Evolutionary conservation across 2,797 vertebrate genomes (phyloP).

Genomic region (Lateolabrax maculatus): DNA sequence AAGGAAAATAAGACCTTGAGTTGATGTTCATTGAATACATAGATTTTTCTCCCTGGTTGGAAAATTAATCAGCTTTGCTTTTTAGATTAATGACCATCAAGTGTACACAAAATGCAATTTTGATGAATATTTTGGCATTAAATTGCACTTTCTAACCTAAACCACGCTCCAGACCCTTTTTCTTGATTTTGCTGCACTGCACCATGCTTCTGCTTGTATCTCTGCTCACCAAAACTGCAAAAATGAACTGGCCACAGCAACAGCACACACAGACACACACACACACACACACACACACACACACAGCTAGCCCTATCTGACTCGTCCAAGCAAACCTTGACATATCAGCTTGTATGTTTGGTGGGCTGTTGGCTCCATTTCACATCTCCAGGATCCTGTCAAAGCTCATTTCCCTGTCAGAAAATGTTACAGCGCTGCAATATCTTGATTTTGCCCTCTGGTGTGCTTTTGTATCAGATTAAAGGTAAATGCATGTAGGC

Average conservation of each 20-base stretch:
- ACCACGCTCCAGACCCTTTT: not conserved
- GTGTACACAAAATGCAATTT: not conserved
- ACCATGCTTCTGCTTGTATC: not conserved
- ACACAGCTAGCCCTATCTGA: conserved; percentile 4
- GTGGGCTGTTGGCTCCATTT: not conserved
- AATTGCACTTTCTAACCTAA: not conserved
- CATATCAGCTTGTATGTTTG: not conserved
- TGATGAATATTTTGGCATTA: conserved; percentile 1
- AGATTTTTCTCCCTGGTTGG: not conserved
- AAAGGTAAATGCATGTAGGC: not conserved
- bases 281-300: conserved; percentile 1
- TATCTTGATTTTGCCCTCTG: not conserved
- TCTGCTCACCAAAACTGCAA: conserved; percentile 6
- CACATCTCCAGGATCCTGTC: conserved; percentile 7
- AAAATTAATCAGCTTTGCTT: not conserved
- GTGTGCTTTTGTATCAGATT: not conserved
- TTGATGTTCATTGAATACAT: conserved; percentile 8
- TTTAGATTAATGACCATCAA: not conserved
- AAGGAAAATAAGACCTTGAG: too few species aligned
- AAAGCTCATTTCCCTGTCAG: not conserved
- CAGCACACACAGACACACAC: not conserved
- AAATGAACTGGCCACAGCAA: not conserved
- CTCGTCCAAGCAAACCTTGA: not conserved
- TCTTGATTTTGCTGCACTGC: conserved; percentile 12
- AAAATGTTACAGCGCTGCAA: not conserved